Evolutionary conservation across 2,888 invertebrate species (phyloP), one percentile per base, ranked within the genome.

Genomic region (Biston betularia): DNA sequence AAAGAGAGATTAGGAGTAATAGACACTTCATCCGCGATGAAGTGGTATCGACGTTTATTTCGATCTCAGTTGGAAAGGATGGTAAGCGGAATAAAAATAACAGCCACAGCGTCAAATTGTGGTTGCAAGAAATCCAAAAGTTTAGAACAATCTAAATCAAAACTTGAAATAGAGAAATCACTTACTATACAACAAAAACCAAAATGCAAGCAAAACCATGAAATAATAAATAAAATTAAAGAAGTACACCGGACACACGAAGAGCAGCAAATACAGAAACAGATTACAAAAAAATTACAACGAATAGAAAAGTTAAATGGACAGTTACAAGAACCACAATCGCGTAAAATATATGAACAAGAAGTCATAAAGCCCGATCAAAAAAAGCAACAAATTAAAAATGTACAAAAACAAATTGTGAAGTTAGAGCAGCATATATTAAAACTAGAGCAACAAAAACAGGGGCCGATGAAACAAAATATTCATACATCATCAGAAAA

Each of bases 71-170:
- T 49, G 8, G 58, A 58, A 58, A 40, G 35, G 33, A 11, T 49
- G 12, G 8, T 12, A 49, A 40, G n/a, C 24, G 49, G 58, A 49
- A 49, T 49, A 2, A 58, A 58, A 49, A 6, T 58, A 33, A 40
- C 38, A 0, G 15, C 49, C n/a, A 49, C 10, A n/a, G 40, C 58
- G 6, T 48, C 48, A 40, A 49, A 58, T 33, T 65, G 63, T 63
- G 45, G 46, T 49, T 69, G 65, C 24, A 65, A 54, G 53, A 38
- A 60, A 33, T 67, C 54, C 40, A 70, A 69, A 54, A 40, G 24
- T 3, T 14, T 11, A 40, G 6, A 11, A 40, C 38, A 38, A 38
- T 38, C 9, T 14, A 38, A 53, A 15, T 38, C 14, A 9, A 53
- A 14, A 15, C 0, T 38, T 38, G 10, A 53, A 38, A 6, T 53